Percentiles rank a stretch among this genome's conserved stretches.
These are phyloP conservation scores for Micropterix aruncella DNA, from an alignment of 2,888 invertebrate genomes.

Conservation along the genomic window DNA sequence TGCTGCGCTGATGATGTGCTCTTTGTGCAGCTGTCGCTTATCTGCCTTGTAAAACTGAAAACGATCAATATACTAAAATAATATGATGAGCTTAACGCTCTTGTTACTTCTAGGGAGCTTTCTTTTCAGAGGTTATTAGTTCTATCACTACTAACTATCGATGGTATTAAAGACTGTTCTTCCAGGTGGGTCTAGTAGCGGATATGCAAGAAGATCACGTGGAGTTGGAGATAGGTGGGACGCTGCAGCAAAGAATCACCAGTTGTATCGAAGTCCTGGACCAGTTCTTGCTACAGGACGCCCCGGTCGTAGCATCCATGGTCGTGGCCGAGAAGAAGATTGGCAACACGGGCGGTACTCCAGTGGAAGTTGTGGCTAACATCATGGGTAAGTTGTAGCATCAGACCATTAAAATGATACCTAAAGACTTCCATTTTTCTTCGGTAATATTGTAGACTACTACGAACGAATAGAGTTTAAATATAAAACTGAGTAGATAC, in stretches of 20 bases:
- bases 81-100: too few relatives aligned
- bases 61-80: too few relatives aligned
- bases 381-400: neutral
- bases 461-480: too few relatives aligned
- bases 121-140: too few relatives aligned
- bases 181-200: constrained; percentile 46
- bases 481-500: too few relatives aligned
- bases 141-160: neutral
- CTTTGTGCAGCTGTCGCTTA: too few relatives aligned
- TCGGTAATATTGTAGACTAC: too few relatives aligned
- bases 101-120: too few relatives aligned
- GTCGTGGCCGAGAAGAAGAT: constrained; percentile 48
- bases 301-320: constrained; percentile 42
- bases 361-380: neutral
- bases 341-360: neutral
- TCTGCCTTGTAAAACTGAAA: too few relatives aligned
- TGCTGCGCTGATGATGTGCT: too few relatives aligned
- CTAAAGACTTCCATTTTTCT: too few relatives aligned
- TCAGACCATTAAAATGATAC: too few relatives aligned
- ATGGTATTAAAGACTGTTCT: constrained; percentile 1
- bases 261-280: constrained; percentile 46
- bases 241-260: constrained; percentile 50
- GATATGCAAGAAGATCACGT: constrained; percentile 33
- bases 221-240: constrained; percentile 38
- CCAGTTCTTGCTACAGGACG: constrained; percentile 36